These are phyloP conservation scores for Myotis planiceps DNA, from an alignment of 2,797 vertebrate species.

Conservation along the genomic window DNA sequence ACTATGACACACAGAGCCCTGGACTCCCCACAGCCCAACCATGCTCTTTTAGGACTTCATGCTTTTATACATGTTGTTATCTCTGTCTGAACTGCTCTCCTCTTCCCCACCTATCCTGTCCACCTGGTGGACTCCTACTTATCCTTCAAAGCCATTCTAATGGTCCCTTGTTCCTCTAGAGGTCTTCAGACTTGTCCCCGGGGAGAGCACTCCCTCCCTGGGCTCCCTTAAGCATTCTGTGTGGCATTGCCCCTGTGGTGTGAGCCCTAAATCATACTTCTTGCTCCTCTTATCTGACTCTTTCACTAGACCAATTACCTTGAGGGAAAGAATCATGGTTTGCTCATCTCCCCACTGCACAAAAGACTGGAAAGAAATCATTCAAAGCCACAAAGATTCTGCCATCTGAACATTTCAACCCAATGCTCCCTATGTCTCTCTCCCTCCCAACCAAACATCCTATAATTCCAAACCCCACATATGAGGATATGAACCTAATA, in stretches of 20 bases:
- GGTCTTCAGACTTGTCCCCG: background rate
- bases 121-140: background rate
- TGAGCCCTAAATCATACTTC: background rate
- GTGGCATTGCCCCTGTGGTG: background rate
- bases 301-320: background rate
- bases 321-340: background rate
- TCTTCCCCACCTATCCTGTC: background rate
- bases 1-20: fast-evolving
- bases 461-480: background rate
- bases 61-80: background rate
- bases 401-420: background rate
- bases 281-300: background rate
- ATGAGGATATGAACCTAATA: background rate
- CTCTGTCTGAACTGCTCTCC: background rate
- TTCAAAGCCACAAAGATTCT: background rate
- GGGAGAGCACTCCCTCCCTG: background rate
- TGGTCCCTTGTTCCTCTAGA: background rate
- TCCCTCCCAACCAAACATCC: background rate
- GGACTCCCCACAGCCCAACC: too few relatives aligned
- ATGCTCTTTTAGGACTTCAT: background rate
- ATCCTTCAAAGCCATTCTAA: background rate
- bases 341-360: background rate
- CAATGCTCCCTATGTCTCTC: fast-evolving
- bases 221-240: background rate
- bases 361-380: background rate